Evolutionary conservation across 2,113 vertebrate genomes (phyloP).

Genomic region (Syrmaticus mikado): DNA sequence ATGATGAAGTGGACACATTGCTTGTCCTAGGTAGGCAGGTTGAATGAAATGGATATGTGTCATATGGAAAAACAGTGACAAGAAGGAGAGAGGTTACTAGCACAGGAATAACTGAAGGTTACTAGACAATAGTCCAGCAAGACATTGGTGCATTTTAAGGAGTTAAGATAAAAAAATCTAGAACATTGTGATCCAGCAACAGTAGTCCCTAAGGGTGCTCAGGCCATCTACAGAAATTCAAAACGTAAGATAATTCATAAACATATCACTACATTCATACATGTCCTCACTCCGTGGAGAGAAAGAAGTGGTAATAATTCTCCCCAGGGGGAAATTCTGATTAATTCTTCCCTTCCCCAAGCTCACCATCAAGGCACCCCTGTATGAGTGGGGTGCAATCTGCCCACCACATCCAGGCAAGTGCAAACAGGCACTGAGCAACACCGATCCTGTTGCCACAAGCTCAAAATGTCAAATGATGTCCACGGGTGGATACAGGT

Average conservation of each 20-base stretch:
- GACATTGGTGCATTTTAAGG: neutral
- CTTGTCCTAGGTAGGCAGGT: slow-evolving; percentile 24
- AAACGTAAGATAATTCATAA: neutral
- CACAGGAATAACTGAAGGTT: neutral
- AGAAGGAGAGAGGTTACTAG: neutral
- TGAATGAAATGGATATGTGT: slow-evolving; percentile 18
- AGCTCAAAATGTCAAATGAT: neutral
- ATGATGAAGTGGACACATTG: slow-evolving; percentile 45
- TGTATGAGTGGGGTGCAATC: rapidly evolving
- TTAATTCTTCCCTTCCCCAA: neutral
- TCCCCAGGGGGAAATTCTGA: neutral
- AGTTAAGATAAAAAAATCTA: neutral
- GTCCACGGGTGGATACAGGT: neutral
- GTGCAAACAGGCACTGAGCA: rapidly evolving
- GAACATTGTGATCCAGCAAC: neutral
- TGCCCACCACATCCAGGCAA: neutral
- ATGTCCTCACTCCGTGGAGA: neutral
- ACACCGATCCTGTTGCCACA: rapidly evolving
- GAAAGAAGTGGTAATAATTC: neutral
- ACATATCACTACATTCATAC: neutral
- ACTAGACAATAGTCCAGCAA: neutral
- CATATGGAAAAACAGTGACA: neutral
- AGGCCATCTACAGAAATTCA: neutral
- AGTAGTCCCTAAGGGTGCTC: neutral
- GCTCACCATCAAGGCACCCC: rapidly evolving